Conservation (phyloP, 2,797 vertebrate species). For the Characodon lateralis region DNA sequence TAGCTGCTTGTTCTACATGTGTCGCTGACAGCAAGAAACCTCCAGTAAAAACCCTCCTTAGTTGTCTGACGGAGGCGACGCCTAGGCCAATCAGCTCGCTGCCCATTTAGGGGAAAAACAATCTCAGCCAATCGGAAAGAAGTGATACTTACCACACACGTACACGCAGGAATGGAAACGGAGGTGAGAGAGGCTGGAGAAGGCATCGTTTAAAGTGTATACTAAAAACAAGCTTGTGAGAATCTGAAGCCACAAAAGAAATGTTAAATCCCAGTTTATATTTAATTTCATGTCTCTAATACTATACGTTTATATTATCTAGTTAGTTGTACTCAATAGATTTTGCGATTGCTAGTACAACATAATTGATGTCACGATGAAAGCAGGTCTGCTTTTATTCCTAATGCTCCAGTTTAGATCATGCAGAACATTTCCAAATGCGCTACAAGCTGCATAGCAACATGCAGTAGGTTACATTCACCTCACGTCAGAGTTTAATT, state of each 20-base stretch:
- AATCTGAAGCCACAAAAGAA: background rate
- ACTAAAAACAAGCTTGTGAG: constrained; percentile 10
- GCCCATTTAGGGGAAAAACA: constrained; percentile 88
- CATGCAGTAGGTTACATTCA: constrained; percentile 38
- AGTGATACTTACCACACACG: constrained; percentile 53
- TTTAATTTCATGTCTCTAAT: background rate
- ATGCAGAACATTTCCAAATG: background rate
- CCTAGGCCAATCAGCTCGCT: constrained; percentile 83
- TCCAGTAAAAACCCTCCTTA: constrained; percentile 85
- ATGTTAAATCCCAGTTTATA: rapidly evolving
- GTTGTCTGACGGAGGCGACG: constrained; percentile 81
- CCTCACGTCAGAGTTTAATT: constrained; percentile 71
- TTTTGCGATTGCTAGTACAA: background rate
- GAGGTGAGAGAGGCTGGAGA: constrained; percentile 37
- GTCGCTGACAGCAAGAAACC: constrained; percentile 92
- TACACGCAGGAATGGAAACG: constrained; percentile 68
- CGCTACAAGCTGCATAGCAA: constrained; percentile 36
- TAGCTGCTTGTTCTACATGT: constrained; percentile 87
- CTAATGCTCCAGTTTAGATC: background rate
- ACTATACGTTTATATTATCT: background rate
- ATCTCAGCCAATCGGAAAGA: constrained; percentile 86
- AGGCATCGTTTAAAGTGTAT: background rate
- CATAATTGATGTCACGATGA: background rate
- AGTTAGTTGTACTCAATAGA: background rate
- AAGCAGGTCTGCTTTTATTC: background rate